These are phyloP conservation scores for Barbus barbus DNA, from an alignment of 2,113 vertebrate species.

Conservation along the genomic window DNA sequence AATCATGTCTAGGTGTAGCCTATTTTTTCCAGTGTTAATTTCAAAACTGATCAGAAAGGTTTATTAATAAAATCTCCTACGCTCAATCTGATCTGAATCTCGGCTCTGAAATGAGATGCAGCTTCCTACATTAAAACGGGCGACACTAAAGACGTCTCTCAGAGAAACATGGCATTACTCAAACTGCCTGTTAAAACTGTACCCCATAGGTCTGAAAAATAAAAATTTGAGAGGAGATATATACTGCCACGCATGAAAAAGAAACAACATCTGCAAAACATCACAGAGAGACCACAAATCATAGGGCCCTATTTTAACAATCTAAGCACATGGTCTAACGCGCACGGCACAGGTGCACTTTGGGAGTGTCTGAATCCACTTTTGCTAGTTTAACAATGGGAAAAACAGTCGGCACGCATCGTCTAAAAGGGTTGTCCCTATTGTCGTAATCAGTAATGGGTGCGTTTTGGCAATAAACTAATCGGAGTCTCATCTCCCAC, in stretches of 20 bases:
- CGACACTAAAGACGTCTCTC: slow-evolving; percentile 17
- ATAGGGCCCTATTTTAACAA: no score
- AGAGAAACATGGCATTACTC: slow-evolving; percentile 13
- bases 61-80: background rate
- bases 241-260: slow-evolving; percentile 39
- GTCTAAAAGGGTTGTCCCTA: no score
- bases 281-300: slow-evolving; percentile 35
- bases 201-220: background rate
- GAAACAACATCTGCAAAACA: slow-evolving; percentile 44
- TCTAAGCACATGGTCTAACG: no score
- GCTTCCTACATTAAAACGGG: slow-evolving; percentile 9
- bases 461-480: no score
- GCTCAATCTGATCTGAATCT: slow-evolving; percentile 10
- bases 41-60: background rate
- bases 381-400: no score
- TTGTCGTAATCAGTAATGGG: no score
- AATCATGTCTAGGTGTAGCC: background rate
- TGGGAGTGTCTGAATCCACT: no score
- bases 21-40: background rate
- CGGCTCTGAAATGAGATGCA: background rate
- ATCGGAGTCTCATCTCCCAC: no score
- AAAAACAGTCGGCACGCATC: no score
- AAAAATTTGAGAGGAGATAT: slow-evolving; percentile 15
- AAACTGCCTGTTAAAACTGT: slow-evolving; percentile 22
- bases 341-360: no score